Percentiles rank a stretch among this genome's conserved stretches.
Conservation (phyloP, 1,140 invertebrate genomes). For the Diabrotica undecimpunctata region DNA sequence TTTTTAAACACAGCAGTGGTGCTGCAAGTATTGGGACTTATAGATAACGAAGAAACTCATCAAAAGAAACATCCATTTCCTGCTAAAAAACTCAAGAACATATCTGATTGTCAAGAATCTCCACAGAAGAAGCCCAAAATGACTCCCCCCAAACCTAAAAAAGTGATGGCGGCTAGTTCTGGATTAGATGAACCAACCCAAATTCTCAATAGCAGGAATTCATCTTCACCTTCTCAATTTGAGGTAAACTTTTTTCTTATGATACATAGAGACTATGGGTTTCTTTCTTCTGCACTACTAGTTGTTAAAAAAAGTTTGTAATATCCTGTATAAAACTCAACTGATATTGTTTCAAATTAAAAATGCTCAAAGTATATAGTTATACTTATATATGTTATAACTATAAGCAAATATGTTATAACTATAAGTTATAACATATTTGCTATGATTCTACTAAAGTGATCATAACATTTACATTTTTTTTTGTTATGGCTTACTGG, state of each 20-base stretch:
- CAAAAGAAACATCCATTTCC: conserved; percentile 23
- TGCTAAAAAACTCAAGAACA: conserved; percentile 29
- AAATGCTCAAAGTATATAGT: too few species aligned
- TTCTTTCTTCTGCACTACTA: too few species aligned
- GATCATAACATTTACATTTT: too few species aligned
- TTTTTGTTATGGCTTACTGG: too few species aligned
- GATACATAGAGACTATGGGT: too few species aligned
- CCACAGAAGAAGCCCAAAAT: conserved; percentile 33
- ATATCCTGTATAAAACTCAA: too few species aligned
- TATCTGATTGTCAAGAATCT: conserved; percentile 25
- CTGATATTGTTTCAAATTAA: too few species aligned
- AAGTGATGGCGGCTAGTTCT: background rate
- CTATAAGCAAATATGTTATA: too few species aligned
- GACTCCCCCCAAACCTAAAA: conserved; percentile 21
- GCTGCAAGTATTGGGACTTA: conserved; percentile 69
- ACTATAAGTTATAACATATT: too few species aligned
- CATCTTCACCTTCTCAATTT: background rate
- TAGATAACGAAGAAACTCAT: conserved; percentile 34
- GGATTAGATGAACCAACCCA: background rate
- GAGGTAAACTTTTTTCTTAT: conserved; percentile 8
- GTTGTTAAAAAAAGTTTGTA: too few species aligned
- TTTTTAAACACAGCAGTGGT: conserved; percentile 71
- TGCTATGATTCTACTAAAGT: too few species aligned
- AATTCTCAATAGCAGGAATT: conserved; percentile 1
- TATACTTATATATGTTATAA: too few species aligned